Evolutionary conservation across 2,797 vertebrate species (phyloP), one percentile per base, ranked within the genome.

Genomic region (Austrolebias charrua): DNA sequence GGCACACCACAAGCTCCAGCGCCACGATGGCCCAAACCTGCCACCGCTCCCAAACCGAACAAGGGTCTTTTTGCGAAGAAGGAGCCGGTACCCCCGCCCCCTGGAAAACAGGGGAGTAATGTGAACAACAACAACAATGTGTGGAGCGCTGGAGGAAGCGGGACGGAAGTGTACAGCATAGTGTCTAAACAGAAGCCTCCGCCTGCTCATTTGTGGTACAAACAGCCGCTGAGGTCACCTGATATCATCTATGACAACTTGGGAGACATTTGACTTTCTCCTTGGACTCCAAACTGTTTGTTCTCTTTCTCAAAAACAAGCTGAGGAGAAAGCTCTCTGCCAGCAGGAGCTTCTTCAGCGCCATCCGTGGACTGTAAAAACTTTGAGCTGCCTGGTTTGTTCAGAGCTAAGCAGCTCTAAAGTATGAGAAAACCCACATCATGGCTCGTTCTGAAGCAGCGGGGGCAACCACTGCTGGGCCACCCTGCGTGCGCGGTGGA

Each of bases 41-140:
- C 88, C 49, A 93, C 91, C 0, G 94, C 94, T 16, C 95, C 95
- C 40, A 98, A 98, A 69, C 96, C 95, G 4, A 79, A 51, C 56
- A 87, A 85, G 31, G 6, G 24, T 12, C 33, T 68, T 1, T 66
- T 89, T 12, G 42, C 66, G 5, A 6, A 91, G 58, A 92, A 93
- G 71, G 88, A 87, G 45, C 83, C 82, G 0, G 65, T 86, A 0
- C 90, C 88, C 2, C 66, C 83, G 58, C 79, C 60, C 0, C 28
- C 71, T 0, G 3, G 71, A 69, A 94, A 92, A 73, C 70, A 81
- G 0, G 80, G 73, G 15, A 70, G 63, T 16, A 90, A 93, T 76
- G 62, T 88, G 2, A 93, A 92, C 77, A 93, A 92, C 89, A 95
- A 95, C 75, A 90, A 83, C 51, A 90, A 83, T 50, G 81, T 82